Percentiles rank a stretch among this genome's conserved stretches.
phyloP scores from a whole-genome alignment of 2,113 vertebrate genomes.

The Gallinago undulata region DNA sequence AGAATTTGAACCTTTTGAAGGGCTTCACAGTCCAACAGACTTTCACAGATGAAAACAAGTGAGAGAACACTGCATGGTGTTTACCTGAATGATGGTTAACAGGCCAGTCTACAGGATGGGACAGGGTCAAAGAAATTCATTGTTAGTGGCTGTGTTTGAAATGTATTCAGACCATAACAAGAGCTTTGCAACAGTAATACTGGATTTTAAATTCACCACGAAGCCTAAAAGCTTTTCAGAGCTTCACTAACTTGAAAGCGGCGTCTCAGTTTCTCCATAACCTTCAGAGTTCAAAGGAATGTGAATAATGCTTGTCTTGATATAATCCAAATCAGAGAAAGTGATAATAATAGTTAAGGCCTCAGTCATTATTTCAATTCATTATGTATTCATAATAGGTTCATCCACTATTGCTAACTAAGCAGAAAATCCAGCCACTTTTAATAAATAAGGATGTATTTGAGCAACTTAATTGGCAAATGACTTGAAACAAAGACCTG shows the following conservation, averaged over 20 bases:
- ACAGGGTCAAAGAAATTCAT: not conserved
- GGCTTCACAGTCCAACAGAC: not conserved
- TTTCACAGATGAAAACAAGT: not conserved
- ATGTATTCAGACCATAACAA: not conserved
- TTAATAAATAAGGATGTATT: constrained; percentile 30
- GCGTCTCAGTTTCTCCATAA: not conserved
- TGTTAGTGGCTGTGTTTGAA: not conserved
- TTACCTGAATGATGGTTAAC: not conserved
- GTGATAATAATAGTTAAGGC: not conserved
- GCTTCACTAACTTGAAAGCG: not conserved
- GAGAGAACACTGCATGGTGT: not conserved
- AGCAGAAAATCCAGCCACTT: constrained; percentile 26
- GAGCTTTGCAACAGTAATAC: not conserved
- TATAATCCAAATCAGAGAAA: not conserved
- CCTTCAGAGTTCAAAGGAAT: not conserved
- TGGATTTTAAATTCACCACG: not conserved
- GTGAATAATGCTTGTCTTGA: not conserved
- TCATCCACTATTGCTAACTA: not conserved
- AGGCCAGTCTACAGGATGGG: not conserved
- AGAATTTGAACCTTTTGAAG: not conserved
- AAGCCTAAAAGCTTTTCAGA: not conserved
- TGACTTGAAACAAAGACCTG: constrained; percentile 13
- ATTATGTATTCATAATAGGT: not conserved
- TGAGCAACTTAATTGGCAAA: constrained; percentile 25
- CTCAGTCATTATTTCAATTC: not conserved